A percentile compares a stretch with the other conserved stretches of the same genome.
Conservation (phyloP, 2,797 vertebrate genomes). For the Protonibea diacanthus region DNA sequence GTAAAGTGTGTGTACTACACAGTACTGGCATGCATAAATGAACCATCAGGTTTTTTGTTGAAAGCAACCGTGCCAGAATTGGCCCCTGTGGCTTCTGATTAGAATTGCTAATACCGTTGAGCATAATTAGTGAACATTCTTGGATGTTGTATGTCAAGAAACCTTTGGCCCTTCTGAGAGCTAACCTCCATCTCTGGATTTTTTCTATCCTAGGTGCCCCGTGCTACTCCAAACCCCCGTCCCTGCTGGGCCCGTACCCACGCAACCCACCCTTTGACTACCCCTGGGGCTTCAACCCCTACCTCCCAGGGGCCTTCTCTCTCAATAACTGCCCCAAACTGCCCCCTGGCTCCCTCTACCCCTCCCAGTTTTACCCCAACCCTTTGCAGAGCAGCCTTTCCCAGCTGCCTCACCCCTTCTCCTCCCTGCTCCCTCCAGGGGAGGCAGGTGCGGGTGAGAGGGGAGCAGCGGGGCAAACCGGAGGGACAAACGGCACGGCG, state of each 20-base stretch:
- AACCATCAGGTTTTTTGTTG: slow-evolving; percentile 73
- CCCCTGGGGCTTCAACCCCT: slow-evolving; percentile 94
- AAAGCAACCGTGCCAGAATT: slow-evolving; percentile 72
- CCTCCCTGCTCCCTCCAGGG: slow-evolving; percentile 84
- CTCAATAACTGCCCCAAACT: slow-evolving; percentile 92
- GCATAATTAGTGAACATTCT: slow-evolving; percentile 82
- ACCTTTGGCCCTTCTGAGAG: slow-evolving; percentile 75
- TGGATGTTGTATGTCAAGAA: slow-evolving; percentile 80
- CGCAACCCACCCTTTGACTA: slow-evolving; percentile 92
- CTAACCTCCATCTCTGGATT: slow-evolving; percentile 73
- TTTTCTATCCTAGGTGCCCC: slow-evolving; percentile 85
- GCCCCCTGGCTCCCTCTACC: slow-evolving; percentile 91
- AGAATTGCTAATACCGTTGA: slow-evolving; percentile 80
- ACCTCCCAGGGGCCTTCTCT: slow-evolving; percentile 92
- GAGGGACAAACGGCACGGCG: slow-evolving; percentile 77
- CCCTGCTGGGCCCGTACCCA: slow-evolving; percentile 91
- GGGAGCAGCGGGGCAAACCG: slow-evolving; percentile 78
- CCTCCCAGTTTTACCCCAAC: slow-evolving; percentile 93
- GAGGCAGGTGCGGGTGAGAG: slow-evolving; percentile 82
- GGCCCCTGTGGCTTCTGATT: slow-evolving; percentile 80
- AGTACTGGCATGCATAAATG: slow-evolving; percentile 79
- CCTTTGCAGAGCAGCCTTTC: slow-evolving; percentile 89
- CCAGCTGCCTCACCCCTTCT: slow-evolving; percentile 89
- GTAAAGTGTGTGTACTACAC: slow-evolving; percentile 55
- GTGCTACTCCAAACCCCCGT: slow-evolving; percentile 92